These are phyloP conservation scores for Acropternis orthonyx DNA, from an alignment of 2,797 vertebrate genomes.

Conservation along the genomic window DNA sequence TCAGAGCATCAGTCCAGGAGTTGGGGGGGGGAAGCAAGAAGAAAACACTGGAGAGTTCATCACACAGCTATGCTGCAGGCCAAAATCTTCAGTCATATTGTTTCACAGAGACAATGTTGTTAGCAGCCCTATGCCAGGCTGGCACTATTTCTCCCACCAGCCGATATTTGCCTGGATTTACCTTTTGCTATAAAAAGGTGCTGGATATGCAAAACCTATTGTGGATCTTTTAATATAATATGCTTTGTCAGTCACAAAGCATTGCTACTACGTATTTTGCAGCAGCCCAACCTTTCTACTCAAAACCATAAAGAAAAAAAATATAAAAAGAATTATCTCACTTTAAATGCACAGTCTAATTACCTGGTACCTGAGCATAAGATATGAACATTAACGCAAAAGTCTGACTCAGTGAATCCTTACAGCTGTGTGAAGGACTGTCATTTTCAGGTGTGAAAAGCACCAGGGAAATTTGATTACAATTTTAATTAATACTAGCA, in stretches of 20 bases:
- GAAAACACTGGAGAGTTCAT: background rate
- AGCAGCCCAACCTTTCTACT: background rate
- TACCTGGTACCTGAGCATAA: background rate
- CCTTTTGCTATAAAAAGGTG: background rate
- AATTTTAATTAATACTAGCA: conserved; percentile 23
- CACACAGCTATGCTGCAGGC: background rate
- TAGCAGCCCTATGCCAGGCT: background rate
- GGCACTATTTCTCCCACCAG: background rate
- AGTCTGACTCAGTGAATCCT: background rate
- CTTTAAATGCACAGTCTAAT: background rate
- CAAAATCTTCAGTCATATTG: background rate
- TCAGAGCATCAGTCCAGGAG: background rate
- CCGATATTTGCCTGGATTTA: background rate
- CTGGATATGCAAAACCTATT: background rate
- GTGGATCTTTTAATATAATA: background rate
- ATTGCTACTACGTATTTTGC: background rate
- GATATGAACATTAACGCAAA: background rate
- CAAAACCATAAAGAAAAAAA: background rate
- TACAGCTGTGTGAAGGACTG: background rate
- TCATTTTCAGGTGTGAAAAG: conserved; percentile 9
- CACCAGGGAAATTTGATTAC: background rate
- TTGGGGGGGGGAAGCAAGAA: background rate
- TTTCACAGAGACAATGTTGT: background rate
- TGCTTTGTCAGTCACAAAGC: background rate
- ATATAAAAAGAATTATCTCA: background rate